These are phyloP conservation scores for Flexamia atlantica DNA, from an alignment of 2,888 invertebrate species.

Conservation along the genomic window DNA sequence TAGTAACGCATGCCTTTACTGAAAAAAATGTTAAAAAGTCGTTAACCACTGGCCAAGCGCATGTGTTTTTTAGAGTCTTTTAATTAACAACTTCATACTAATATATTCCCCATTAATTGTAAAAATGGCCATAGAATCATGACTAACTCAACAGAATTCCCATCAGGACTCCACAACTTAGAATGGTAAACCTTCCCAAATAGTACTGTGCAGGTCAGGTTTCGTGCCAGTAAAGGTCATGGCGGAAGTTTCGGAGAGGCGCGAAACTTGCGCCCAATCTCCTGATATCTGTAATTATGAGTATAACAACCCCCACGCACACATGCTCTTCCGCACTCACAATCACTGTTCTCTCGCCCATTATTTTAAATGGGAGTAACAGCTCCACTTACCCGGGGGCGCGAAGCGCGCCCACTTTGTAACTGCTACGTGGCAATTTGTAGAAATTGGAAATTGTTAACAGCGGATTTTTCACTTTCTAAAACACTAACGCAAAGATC, in stretches of 20 bases:
- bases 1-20: too few relatives aligned
- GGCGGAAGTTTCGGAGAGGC: background rate
- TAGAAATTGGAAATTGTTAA: constrained; percentile 14
- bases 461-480: background rate
- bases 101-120: too few relatives aligned
- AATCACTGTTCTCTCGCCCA: constrained; percentile 19
- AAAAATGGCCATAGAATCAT: too few relatives aligned
- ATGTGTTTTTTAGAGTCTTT: too few relatives aligned
- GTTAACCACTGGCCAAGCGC: too few relatives aligned
- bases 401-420: background rate
- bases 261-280: constrained; percentile 22
- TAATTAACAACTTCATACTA: too few relatives aligned
- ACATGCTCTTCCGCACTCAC: background rate
- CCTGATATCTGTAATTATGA: constrained; percentile 17
- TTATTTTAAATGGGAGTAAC: constrained; percentile 4
- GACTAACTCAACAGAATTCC: too few relatives aligned
- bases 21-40: too few relatives aligned
- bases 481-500: too few relatives aligned
- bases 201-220: background rate
- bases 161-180: too few relatives aligned
- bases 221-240: background rate
- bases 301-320: constrained; percentile 2
- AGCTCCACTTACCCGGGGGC: background rate
- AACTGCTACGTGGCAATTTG: background rate
- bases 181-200: too few relatives aligned